Conservation (phyloP, 2,113 vertebrate species). For the Pao palembangensis region DNA sequence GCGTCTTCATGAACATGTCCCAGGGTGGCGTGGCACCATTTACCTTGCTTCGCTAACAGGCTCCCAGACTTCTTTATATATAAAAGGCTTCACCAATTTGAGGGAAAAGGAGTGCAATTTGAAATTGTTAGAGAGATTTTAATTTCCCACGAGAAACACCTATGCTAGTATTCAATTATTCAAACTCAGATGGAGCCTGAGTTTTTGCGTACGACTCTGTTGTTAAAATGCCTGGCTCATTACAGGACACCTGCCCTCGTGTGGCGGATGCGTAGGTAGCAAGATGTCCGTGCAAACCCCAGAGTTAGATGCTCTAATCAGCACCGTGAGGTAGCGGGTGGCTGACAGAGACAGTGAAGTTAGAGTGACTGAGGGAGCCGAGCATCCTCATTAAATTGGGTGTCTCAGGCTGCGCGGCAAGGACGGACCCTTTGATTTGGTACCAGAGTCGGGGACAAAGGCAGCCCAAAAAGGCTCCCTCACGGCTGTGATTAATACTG, state of each 20-base stretch:
- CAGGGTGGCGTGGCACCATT: not conserved
- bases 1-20: conserved; percentile 7
- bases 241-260: not conserved
- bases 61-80: conserved; percentile 9
- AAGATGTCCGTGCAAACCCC: conserved; percentile 3
- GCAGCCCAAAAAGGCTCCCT: conserved; percentile 25
- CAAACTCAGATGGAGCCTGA: not conserved
- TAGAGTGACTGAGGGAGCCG: conserved; percentile 21
- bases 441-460: conserved; percentile 39
- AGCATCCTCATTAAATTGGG: conserved; percentile 47
- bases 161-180: not conserved
- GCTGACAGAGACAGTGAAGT: conserved; percentile 15
- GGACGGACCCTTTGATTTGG: conserved; percentile 46
- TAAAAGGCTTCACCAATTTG: conserved; percentile 13
- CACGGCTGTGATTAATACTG: conserved; percentile 41
- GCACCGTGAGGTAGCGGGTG: conserved; percentile 3
- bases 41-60: conserved; percentile 11
- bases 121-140: conserved; percentile 3
- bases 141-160: conserved; percentile 13
- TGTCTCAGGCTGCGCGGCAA: conserved; percentile 32
- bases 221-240: not conserved
- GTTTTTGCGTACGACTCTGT: not conserved
- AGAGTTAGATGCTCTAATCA: conserved; percentile 21
- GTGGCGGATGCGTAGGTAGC: not conserved
- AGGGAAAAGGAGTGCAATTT: conserved; percentile 10